Conservation (phyloP, 1,140 invertebrate species). For the Oncopodura yosiiana region DNA sequence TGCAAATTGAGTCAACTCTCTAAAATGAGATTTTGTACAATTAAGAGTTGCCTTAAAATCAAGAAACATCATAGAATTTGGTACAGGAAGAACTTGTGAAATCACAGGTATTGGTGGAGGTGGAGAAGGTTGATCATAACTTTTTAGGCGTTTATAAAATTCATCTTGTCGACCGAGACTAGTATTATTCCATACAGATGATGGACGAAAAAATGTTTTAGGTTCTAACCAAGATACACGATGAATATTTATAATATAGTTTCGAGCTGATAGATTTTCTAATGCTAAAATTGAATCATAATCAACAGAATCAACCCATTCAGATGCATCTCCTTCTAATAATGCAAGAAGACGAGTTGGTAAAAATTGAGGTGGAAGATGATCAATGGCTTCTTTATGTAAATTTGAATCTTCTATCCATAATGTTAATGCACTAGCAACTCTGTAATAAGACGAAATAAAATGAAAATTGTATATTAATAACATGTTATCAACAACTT, state of each 20-base stretch:
- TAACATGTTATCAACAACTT: not conserved
- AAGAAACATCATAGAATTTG: conserved; percentile 41
- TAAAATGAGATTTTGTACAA: conserved; percentile 46
- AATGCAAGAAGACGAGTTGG: conserved; percentile 46
- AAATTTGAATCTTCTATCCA: conserved; percentile 71
- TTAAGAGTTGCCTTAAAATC: conserved; percentile 37
- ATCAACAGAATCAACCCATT: conserved; percentile 29
- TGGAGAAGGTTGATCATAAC: conserved; percentile 47
- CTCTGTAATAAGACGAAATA: conserved; percentile 39
- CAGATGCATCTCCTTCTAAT: conserved; percentile 44
- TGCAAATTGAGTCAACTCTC: conserved; percentile 50
- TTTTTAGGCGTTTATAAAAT: conserved; percentile 43
- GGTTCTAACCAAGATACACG: conserved; percentile 18
- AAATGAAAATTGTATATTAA: no score
- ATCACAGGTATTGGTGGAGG: conserved; percentile 34
- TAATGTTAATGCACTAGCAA: conserved; percentile 55
- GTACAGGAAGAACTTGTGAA: conserved; percentile 40
- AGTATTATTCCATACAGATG: not conserved
- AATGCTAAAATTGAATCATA: conserved; percentile 13
- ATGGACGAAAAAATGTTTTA: not conserved
- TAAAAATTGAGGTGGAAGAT: conserved; percentile 61
- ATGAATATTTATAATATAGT: conserved; percentile 5
- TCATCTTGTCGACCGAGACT: conserved; percentile 15
- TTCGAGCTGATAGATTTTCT: not conserved
- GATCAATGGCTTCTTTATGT: no score